A percentile compares a stretch with the other conserved stretches of the same genome.
Evolutionary conservation across 2,888 invertebrate species (phyloP).

Genomic region (Rhimphoctona megacephalus): DNA sequence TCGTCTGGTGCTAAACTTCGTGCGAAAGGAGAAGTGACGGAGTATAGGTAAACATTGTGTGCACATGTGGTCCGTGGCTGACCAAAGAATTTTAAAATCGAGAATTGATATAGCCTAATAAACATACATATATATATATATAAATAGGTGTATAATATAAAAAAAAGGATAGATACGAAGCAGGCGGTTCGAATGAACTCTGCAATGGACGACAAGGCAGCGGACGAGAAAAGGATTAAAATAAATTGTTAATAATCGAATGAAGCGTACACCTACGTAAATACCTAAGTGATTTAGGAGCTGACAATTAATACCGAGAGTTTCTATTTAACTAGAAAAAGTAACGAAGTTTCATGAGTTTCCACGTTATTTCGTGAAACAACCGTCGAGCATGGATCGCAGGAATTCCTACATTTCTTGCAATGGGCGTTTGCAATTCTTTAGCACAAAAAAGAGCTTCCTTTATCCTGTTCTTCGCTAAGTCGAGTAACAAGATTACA

Average conservation of each 20-base stretch:
- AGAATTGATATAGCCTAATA: not conserved
- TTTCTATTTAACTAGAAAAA: slow-evolving; percentile 11
- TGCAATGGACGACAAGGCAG: slow-evolving; percentile 1
- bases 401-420: slow-evolving; percentile 19
- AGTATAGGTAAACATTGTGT: not conserved
- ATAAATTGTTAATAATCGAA: slow-evolving; percentile 53
- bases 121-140: not conserved
- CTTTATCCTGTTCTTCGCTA: not conserved
- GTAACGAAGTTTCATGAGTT: slow-evolving; percentile 13
- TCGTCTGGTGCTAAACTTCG: not conserved
- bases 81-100: slow-evolving; percentile 10
- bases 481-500: not conserved
- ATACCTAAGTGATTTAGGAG: slow-evolving; percentile 1
- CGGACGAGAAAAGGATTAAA: slow-evolving; percentile 19
- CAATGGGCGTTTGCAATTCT: slow-evolving; percentile 15
- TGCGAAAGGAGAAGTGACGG: not conserved
- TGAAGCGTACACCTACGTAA: not conserved
- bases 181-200: slow-evolving; percentile 44
- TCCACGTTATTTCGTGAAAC: not conserved
- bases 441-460: not conserved
- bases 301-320: slow-evolving; percentile 1
- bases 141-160: not conserved
- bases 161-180: slow-evolving; percentile 9
- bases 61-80: slow-evolving; percentile 9
- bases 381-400: not conserved